These are phyloP conservation scores for Euleptes europaea DNA, from an alignment of 2,113 vertebrate species.

Conservation along the genomic window DNA sequence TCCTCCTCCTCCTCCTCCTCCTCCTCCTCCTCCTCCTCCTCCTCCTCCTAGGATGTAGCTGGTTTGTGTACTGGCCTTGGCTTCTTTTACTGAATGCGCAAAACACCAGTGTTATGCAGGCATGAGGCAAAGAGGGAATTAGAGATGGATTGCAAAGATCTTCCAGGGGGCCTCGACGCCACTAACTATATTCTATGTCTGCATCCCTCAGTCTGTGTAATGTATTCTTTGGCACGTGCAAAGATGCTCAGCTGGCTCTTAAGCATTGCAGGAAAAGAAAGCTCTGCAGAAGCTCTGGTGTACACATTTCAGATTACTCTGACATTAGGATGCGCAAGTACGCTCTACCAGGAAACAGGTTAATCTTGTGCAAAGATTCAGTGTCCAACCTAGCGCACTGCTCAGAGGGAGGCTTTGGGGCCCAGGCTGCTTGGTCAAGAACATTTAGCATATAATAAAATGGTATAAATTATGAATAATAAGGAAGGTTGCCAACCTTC, in stretches of 20 bases:
- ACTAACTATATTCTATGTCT: conserved; percentile 22
- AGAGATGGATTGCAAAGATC: conserved; percentile 24
- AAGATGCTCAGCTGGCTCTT: background rate
- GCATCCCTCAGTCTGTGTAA: background rate
- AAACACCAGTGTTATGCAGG: background rate
- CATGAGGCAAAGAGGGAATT: background rate
- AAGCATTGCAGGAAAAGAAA: accelerated
- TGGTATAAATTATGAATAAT: background rate
- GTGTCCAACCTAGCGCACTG: no score
- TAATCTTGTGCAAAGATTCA: background rate
- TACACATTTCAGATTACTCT: background rate
- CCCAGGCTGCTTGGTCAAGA: background rate
- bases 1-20: no score
- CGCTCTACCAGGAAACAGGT: background rate
- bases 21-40: no score
- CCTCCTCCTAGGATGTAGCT: background rate
- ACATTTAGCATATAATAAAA: background rate
- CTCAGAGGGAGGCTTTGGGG: background rate
- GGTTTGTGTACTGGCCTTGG: background rate
- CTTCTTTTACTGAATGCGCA: background rate
- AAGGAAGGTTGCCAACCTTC: no score
- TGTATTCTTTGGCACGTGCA: conserved; percentile 50
- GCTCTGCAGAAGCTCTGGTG: background rate
- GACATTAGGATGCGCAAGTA: background rate
- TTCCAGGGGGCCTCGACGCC: background rate